Base-by-base conservation (phyloP, 2,113 vertebrate species). In the Reinhardtius hippoglossoides region DNA sequence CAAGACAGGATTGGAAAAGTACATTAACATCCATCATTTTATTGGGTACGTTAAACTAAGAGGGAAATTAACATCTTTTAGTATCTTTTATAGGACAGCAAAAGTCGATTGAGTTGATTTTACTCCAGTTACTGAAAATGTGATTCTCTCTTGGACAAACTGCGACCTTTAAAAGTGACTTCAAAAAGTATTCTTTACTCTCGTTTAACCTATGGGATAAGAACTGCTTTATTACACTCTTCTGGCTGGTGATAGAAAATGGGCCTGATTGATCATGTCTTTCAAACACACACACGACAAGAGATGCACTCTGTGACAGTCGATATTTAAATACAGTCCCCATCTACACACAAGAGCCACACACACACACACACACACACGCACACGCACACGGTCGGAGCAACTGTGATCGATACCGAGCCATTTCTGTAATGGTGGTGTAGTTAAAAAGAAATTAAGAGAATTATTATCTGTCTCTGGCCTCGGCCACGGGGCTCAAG, bases 371-470 rank as follows among this genome's bases (percentile, higher is more conserved):
- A 26, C 12, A 50, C 46, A 50, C 46, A 50, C 16, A 50, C 56
- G 26, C 23, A 26, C 56, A 54, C 18, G 35, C 59, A 67, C 37
- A 44, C 59, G 46, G 62, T 56, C 23, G 7, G 76, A 81, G 82
- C 78, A 78, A 74, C 59, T 71, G 83, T 91, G 93, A 93, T 94
- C 85, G 71, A 94, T 93, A 87, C 70, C 20, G 16, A 77, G 78
- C 77, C 81, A 82, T 88, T 79, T 87, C 86, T 88, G 80, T 90
- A 94, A 94, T 92, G 85, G 89, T 40, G 52, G 55, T 67, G 90
- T 79, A 92, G 92, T 94, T 95, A 94, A 94, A 95, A 95, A 95
- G 88, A 92, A 94, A 95, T 95, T 94, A 93, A 88, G 92, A 92
- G 78, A 94, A 90, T 93, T 92, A 93, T 93, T 87, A 89, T 91